Evolutionary conservation across 2,113 vertebrate genomes (phyloP), one percentile per base, ranked within the genome.

Genomic region (Antennarius striatus): DNA sequence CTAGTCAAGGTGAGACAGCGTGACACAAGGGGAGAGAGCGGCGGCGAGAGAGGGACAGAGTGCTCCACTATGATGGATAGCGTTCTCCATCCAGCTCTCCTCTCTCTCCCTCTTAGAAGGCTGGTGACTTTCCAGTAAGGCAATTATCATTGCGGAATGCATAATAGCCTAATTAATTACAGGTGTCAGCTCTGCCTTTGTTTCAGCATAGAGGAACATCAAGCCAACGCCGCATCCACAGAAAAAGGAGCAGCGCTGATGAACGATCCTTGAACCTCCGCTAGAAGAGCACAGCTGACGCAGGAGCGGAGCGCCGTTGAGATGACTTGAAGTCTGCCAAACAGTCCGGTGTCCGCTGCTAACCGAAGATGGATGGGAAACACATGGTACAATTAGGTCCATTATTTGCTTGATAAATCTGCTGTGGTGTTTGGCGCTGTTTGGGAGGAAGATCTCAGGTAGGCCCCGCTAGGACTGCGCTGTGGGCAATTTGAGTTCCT

Each of bases 121-220:
- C 95, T 95, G 95, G 96, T 97, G 97, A 97, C 94, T 98, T 96
- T 96, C 93, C 96, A 96, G 95, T 95, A 95, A 96, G 95, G 96
- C 96, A 98, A 99, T 99, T 99, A 99, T 98, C 96, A 95, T 96
- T 93, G 93, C 83, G 90, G 95, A 97, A 98, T 96, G 94, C 93
- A 94, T 98, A 99, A 99, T 98, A 95, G 95, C 93, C 96, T 98
- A 98, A 99, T 99, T 99, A 99, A 99, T 98, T 98, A 99, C 96
- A 95, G 94, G 95, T 96, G 97, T 97, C 97, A 98, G 92, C 79
- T 81, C 90, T 86, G 95, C 94, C 95, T 98, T 95, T 94, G 94
- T 94, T 95, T 95, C 93, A 89, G 92, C 94, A 91, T 94, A 95
- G 94, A 93, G 93, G 95, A 93, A 96, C 94, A 91, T 89, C 91